Evolutionary conservation across 2,113 vertebrate genomes (phyloP).

Genomic region (Thryonomys swinderianus): DNA sequence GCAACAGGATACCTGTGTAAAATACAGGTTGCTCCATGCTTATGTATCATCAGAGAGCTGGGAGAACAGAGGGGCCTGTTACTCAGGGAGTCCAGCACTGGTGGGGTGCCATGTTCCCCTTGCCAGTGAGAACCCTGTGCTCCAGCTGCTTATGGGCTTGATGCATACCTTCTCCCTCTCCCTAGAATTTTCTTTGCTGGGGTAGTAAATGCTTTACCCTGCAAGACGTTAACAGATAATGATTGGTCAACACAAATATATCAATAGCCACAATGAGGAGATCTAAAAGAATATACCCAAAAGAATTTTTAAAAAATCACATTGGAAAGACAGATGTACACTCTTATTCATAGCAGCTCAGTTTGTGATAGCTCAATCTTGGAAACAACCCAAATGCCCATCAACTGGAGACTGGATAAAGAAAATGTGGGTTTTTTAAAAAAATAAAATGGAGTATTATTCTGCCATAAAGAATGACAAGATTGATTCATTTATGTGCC

Average conservation of each 20-base stretch:
- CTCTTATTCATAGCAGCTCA: too few species aligned
- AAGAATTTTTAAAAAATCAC: too few species aligned
- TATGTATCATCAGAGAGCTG: not conserved
- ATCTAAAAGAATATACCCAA: too few species aligned
- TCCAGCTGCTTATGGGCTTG: not conserved
- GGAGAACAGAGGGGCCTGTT: not conserved
- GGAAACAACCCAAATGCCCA: too few species aligned
- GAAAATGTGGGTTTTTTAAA: too few species aligned
- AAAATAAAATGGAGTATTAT: too few species aligned
- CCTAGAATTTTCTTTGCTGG: not conserved
- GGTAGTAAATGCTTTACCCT: not conserved
- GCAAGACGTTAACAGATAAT: not conserved
- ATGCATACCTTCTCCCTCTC: not conserved
- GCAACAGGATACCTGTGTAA: not conserved
- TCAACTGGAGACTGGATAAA: too few species aligned
- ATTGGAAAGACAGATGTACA: too few species aligned
- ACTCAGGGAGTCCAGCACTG: not conserved
- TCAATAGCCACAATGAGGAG: not conserved
- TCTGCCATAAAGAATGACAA: too few species aligned
- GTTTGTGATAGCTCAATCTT: too few species aligned
- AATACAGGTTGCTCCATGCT: not conserved
- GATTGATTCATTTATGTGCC: too few species aligned
- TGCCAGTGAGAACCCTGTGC: too few species aligned
- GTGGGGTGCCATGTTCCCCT: not conserved
- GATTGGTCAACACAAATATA: not conserved